Base-by-base conservation (phyloP, 2,113 vertebrate genomes). In the Nycticorax nycticorax region DNA sequence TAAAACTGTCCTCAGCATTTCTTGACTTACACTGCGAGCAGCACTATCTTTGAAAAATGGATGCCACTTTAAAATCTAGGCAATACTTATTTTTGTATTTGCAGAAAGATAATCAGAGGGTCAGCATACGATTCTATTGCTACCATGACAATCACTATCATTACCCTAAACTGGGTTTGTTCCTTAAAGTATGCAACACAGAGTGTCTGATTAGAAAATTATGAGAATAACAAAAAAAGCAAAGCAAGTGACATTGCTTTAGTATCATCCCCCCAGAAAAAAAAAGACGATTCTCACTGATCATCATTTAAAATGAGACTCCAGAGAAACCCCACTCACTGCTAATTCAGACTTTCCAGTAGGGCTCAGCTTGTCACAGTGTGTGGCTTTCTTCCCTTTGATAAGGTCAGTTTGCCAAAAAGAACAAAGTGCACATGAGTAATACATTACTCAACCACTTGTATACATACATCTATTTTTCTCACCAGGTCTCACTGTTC, bases 371-470 rank as follows among this genome's bases (percentile, higher is more conserved):
- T 96, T 98, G 97, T 97, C 97, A 97, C 94, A 94, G 94, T 82
- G 69, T 78, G 85, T 91, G 95, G 93, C 92, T 98, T 98, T 98
- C 95, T 95, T 96, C 91, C 43, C 48, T 97, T 98, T 97, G 97
- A 98, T 98, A 98, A 98, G 95, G 97, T 98, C 97, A 98, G 96
- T 97, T 97, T 98, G 96, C 95, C 97, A 96, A 94, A 97, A 97
- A 98, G 97, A 99, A 97, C 96, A 97, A 98, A 97, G 92, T 97
- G 93, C 82, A 93, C 93, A 95, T 68, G 85, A 98, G 97, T 97
- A 98, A 98, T 96, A 97, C 95, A 97, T 98, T 98, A 98, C 97
- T 98, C 96, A 97, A 87, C 92, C 96, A 96, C 97, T 97, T 98
- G 97, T 97, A 97, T 97, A 98, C 96, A 97, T 96, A 97, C 94